A percentile compares a stretch with the other conserved stretches of the same genome.
phyloP scores from a whole-genome alignment of 2,797 vertebrate genomes.

The Mus caroli region DNA sequence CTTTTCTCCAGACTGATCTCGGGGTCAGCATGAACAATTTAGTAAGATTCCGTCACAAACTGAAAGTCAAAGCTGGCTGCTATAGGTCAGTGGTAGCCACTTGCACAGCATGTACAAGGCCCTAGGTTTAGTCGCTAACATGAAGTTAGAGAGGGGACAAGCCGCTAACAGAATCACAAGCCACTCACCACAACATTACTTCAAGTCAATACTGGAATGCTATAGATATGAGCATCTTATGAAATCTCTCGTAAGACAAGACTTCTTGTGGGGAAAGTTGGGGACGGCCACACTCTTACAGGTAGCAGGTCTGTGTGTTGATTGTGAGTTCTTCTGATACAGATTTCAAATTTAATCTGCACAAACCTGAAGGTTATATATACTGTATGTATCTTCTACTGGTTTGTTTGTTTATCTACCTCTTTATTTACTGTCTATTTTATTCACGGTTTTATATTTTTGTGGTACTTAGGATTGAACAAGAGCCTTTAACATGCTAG shows the following conservation, averaged over 20 bases:
- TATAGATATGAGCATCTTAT: background rate
- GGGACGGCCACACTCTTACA: background rate
- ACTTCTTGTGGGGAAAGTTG: background rate
- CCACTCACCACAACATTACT: background rate
- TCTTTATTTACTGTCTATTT: background rate
- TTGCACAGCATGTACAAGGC: background rate
- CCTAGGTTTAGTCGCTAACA: background rate
- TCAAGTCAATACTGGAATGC: background rate
- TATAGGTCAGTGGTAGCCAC: background rate
- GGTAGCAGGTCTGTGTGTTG: conserved; percentile 11
- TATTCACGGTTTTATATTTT: background rate
- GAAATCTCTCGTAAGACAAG: background rate
- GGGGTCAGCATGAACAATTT: background rate
- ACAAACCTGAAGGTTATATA: background rate
- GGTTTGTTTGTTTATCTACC: background rate
- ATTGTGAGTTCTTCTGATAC: background rate
- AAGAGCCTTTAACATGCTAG: background rate
- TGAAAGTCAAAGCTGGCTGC: background rate
- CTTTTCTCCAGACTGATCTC: background rate
- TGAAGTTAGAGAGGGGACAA: background rate
- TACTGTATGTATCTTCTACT: background rate
- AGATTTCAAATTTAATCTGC: conserved; percentile 48
- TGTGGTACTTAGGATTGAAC: background rate
- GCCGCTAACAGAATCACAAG: background rate
- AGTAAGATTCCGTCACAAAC: background rate